Conservation (phyloP, 2,888 invertebrate species). For the Gastracanthus pulcherrimus region DNA sequence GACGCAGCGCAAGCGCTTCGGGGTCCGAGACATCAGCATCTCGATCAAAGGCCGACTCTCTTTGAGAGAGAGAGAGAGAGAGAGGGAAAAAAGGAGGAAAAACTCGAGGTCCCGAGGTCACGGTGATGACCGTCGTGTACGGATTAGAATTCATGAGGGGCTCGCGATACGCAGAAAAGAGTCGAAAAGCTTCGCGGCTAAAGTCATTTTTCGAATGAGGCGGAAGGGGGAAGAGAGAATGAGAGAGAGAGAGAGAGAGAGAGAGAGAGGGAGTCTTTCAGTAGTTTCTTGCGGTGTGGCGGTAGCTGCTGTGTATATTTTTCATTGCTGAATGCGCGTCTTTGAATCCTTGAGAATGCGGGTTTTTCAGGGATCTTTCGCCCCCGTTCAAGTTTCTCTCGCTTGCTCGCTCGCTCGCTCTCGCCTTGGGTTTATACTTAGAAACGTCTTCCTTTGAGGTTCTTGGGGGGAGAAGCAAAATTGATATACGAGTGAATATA, state of each 20-base stretch:
- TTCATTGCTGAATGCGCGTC: conserved; percentile 20
- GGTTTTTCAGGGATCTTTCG: conserved; percentile 14
- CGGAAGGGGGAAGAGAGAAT: too few species aligned
- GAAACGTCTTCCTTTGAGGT: conserved; percentile 30
- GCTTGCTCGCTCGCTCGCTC: too few species aligned
- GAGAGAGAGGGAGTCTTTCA: not conserved
- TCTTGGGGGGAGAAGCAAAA: not conserved
- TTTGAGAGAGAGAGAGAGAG: not conserved
- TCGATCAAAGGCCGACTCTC: conserved; percentile 34
- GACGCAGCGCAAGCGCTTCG: not conserved
- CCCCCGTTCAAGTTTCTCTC: too few species aligned
- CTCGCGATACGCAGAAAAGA: not conserved
- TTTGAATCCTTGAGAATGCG: conserved; percentile 35
- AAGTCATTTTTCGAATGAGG: conserved; percentile 29
- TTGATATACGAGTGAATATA: not conserved
- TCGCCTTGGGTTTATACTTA: conserved; percentile 21
- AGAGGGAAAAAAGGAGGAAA: too few species aligned
- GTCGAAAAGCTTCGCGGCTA: not conserved
- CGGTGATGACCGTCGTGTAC: conserved; percentile 1
- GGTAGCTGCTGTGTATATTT: not conserved
- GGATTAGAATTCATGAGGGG: conserved; percentile 21
- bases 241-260: too few species aligned
- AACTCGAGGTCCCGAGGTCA: conserved; percentile 18
- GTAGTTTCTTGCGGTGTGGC: not conserved
- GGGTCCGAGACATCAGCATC: too few species aligned